These are phyloP conservation scores for Melangyna quadrimaculata DNA, from an alignment of 2,888 invertebrate species.

Conservation along the genomic window DNA sequence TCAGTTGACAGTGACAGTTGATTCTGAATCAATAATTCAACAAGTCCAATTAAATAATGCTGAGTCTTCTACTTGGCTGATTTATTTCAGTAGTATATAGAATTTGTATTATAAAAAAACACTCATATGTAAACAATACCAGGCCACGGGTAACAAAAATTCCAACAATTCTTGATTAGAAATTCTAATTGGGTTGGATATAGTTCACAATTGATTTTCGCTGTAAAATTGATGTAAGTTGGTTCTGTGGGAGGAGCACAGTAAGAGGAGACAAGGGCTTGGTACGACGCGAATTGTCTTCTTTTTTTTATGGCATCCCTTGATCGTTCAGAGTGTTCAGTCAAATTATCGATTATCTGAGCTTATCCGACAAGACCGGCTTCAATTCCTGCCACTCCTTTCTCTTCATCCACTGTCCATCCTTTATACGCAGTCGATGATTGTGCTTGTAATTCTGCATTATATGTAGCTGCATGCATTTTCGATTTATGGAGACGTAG, in stretches of 20 bases:
- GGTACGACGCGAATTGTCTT: background rate
- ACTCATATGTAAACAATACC: too few relatives aligned
- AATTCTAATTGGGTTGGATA: too few relatives aligned
- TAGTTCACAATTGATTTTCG: too few relatives aligned
- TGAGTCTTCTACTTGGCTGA: too few relatives aligned
- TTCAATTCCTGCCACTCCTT: background rate
- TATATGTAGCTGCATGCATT: background rate
- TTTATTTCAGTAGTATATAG: background rate
- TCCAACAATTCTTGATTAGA: too few relatives aligned
- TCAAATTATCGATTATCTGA: background rate
- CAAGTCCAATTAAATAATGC: too few relatives aligned
- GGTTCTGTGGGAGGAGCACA: background rate
- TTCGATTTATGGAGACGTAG: background rate
- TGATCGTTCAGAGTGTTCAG: background rate
- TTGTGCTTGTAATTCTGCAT: background rate
- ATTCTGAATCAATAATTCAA: too few relatives aligned
- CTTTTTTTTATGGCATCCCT: background rate
- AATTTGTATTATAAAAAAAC: too few relatives aligned
- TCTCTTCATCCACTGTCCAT: background rate
- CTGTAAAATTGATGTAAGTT: too few relatives aligned
- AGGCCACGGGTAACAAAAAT: too few relatives aligned
- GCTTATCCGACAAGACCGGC: background rate
- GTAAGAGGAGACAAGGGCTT: background rate
- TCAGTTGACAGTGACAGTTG: too few relatives aligned
- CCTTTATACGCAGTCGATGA: background rate